Evolutionary conservation across 2,113 vertebrate genomes (phyloP).

Genomic region (Aptenodytes forsteri): DNA sequence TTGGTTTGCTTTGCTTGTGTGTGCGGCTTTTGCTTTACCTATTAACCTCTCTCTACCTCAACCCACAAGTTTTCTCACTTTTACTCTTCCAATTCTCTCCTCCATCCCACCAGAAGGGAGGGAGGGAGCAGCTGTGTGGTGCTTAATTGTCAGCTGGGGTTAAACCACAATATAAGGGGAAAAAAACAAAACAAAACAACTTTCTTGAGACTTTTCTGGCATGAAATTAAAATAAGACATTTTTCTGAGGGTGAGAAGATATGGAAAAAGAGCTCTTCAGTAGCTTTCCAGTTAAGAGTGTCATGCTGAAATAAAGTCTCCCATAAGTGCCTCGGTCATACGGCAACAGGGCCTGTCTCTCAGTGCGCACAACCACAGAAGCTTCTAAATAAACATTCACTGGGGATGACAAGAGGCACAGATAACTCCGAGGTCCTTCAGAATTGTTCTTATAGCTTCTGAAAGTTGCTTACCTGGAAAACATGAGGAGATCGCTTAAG

Average conservation of each 20-base stretch:
- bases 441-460: not conserved
- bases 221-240: not conserved
- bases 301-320: not conserved
- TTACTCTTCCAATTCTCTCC: not conserved
- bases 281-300: not conserved
- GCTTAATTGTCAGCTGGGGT: not conserved
- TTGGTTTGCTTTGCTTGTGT: not conserved
- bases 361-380: not conserved
- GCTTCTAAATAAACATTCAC: not conserved
- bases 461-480: not conserved
- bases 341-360: not conserved
- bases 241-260: not conserved
- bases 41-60: not conserved
- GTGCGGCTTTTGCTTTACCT: not conserved
- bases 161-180: not conserved
- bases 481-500: not conserved
- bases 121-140: accelerated
- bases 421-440: not conserved
- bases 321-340: not conserved
- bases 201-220: not conserved
- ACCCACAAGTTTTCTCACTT: not conserved
- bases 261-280: not conserved
- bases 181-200: not conserved
- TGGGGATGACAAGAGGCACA: not conserved
- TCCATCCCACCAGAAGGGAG: not conserved